Base-by-base conservation (phyloP, 2,797 vertebrate species). In the Prunella strophiata region DNA sequence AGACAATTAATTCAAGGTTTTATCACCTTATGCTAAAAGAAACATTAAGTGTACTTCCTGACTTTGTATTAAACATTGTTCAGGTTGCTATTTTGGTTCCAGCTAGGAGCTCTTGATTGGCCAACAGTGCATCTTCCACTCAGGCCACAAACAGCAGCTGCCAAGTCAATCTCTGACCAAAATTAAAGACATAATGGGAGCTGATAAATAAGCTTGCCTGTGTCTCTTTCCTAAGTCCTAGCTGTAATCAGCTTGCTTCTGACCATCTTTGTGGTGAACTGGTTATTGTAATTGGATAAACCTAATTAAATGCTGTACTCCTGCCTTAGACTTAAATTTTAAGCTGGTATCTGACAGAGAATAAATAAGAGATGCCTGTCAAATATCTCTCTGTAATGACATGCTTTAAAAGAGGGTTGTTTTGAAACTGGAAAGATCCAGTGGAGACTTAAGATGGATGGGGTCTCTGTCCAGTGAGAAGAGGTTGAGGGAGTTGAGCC, bases 211-310 rank as follows among this genome's bases (percentile, higher is more conserved):
- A 96, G 82, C 71, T 94, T 86, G 27, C 36, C 36, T 90, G 26
- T 78, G 55, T 93, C 54, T 72, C 62, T 88, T 62, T 71, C 27
- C 8, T 83, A 78, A 94, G 70, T 90, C 76, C 62, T 78, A 75
- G 34, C 58, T 95, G 22, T 94, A 93, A 93, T 91, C 88, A 84
- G 88, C 91, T 95, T 94, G 79, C 29, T 91, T 90, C 73, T 91
- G 79, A 58, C 66, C 13, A 15, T 89, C 79, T 86, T 90, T 77
- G 51, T 83, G 61, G 70, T 72, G 58, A 91, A 94, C 66, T 88
- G 43, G 54, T 80, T 91, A 68, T 43, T 62, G 51, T 96, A 95
- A 83, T 91, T 85, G 62, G 91, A 94, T 91, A 91, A 88, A 45
- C 55, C 58, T 88, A 86, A 84, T 85, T 88, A 89, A 96, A 74